Conservation (phyloP, 2,113 vertebrate species). For the Actenoides hombroni region DNA sequence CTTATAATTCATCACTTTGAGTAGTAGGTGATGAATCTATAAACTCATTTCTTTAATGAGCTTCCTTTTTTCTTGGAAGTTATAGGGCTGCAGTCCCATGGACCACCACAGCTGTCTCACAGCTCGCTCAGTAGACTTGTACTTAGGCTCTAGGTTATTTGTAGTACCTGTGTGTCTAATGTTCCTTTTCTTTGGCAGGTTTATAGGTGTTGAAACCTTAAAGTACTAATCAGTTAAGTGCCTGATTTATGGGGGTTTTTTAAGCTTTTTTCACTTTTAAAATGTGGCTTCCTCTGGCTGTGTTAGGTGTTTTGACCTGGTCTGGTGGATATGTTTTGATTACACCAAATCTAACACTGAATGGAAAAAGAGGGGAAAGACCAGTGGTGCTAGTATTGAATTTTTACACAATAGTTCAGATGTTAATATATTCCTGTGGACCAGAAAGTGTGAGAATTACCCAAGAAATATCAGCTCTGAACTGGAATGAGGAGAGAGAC, state of each 20-base stretch:
- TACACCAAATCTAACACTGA: neutral
- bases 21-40: neutral
- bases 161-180: accelerated
- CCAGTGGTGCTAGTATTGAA: neutral
- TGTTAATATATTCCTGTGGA: neutral
- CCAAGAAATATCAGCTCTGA: neutral
- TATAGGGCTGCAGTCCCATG: accelerated
- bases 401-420: neutral
- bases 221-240: neutral
- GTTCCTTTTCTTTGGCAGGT: neutral
- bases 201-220: neutral
- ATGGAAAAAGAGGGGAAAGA: neutral
- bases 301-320: neutral
- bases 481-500: neutral
- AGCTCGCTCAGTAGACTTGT: neutral
- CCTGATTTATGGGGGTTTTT: neutral
- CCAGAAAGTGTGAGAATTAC: neutral
- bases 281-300: neutral
- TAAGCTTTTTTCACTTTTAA: neutral
- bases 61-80: neutral
- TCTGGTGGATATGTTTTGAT: neutral
- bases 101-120: neutral
- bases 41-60: neutral
- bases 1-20: neutral
- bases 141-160: neutral